phyloP scores from a whole-genome alignment of 1,140 invertebrate species.

The Halictus rubicundus region DNA sequence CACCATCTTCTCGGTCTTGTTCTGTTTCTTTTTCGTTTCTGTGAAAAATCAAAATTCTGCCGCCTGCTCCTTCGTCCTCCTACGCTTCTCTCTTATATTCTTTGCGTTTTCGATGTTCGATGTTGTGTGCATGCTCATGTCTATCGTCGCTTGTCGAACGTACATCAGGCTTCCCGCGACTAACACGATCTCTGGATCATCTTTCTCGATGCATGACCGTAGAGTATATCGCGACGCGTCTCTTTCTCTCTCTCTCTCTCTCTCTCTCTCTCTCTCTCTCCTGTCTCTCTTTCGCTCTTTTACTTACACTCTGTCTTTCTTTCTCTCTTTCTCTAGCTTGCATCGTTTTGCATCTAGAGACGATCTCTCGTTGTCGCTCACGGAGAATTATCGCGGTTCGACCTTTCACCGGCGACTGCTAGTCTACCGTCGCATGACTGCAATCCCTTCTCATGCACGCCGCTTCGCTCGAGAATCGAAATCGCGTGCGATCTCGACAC shows the following conservation, averaged over 20 bases:
- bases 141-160: constrained; percentile 6
- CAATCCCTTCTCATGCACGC: neutral
- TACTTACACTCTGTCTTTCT: too few relatives aligned
- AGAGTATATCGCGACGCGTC: neutral
- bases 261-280: too few relatives aligned
- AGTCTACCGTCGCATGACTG: neutral
- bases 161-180: too few relatives aligned
- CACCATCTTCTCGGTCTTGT: constrained; percentile 29
- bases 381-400: neutral
- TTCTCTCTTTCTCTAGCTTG: too few relatives aligned
- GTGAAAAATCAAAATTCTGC: constrained; percentile 34
- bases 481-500: neutral
- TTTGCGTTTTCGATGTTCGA: constrained; percentile 60
- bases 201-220: constrained; percentile 11
- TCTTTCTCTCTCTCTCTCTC: neutral
- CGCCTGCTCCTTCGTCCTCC: neutral
- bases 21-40: constrained; percentile 29
- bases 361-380: neutral
- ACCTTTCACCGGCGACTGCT: neutral
- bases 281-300: too few relatives aligned
- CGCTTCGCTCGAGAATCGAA: neutral
- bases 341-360: too few relatives aligned
- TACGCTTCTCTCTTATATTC: neutral
- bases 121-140: constrained; percentile 68
- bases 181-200: neutral